Evolutionary conservation across 1,140 invertebrate species (phyloP), one percentile per base, ranked within the genome.

Genomic region (Tribolium castaneum): DNA sequence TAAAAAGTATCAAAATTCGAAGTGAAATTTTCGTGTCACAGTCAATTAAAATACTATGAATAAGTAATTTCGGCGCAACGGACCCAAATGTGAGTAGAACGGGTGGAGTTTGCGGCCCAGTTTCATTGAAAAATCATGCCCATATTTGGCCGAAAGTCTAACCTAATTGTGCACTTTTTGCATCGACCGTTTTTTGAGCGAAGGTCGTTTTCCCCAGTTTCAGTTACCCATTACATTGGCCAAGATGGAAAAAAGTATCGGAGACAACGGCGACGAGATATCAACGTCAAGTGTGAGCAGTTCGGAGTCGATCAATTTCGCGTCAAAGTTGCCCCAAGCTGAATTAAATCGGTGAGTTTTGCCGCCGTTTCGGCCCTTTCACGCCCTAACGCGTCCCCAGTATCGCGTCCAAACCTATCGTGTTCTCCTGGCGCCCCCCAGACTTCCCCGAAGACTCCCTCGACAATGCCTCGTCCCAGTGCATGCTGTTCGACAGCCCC

Each of bases 1-100:
- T 80, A 72, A 80, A 80, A 79, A 74, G 25, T 74, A 30, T 16
- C 52, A 74, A 78, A 78, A 74, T 78, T 80, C 77, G 75, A 76
- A 77, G 51, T 80, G 54, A 77, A 80, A 80, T 77, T 80, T 80
- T 62, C 25, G 52, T 51, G 45, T 70, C n/a, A 34, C 3, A 75
- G 62, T 59, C 30, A 22, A 6, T 45, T 6, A 39, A 56, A 56
- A 45, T 73, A 73, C 35, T 52, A 73, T 73, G 71, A 73, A 39
- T 19, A 30, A 76, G 7, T 62, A 59, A 76, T 22, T 76, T 45
- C 16, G 34, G 19, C 10, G 12, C 6, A 76, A 76, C 59, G 7
- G 19, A 50, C 35, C 54, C 7, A 62, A 76, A 76, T 62, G 74
- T 76, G 66, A 49, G 74, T 76, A 35, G 0, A 7, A 3, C 3